A percentile compares a stretch with the other conserved stretches of the same genome.
These are phyloP conservation scores for Enteromius fasciolatus DNA, from an alignment of 2,797 vertebrate species.

Conservation along the genomic window DNA sequence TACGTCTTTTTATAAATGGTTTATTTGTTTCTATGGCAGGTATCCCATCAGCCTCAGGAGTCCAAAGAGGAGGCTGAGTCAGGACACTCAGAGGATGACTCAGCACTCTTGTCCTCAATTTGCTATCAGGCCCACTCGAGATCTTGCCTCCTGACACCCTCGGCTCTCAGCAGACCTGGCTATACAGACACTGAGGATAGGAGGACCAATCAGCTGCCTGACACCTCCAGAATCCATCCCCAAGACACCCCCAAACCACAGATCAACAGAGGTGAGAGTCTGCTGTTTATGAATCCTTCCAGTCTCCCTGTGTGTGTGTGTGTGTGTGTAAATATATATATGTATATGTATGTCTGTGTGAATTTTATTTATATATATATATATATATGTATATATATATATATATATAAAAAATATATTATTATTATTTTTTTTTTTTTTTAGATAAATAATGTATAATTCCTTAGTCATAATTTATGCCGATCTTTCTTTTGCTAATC, in stretches of 20 bases:
- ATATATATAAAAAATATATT: too few relatives aligned
- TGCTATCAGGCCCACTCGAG: conserved; percentile 67
- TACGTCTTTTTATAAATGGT: background rate
- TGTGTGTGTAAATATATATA: background rate
- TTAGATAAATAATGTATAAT: background rate
- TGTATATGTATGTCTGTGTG: background rate
- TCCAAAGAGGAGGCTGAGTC: conserved; percentile 54
- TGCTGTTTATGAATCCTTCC: background rate
- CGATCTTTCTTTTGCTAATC: conserved; percentile 17
- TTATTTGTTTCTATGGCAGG: conserved; percentile 37
- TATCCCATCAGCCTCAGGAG: conserved; percentile 57
- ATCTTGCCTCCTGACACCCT: conserved; percentile 43
- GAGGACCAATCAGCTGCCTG: conserved; percentile 42
- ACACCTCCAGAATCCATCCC: conserved; percentile 53
- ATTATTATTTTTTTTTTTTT: background rate
- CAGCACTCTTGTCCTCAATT: conserved; percentile 62
- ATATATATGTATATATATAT: too few relatives aligned
- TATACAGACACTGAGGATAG: conserved; percentile 56
- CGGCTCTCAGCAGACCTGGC: conserved; percentile 36
- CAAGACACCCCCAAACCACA: conserved; percentile 62
- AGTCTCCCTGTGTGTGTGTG: conserved; percentile 17
- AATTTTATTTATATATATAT: background rate
- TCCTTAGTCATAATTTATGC: conserved; percentile 1
- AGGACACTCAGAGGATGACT: conserved; percentile 46
- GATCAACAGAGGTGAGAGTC: conserved; percentile 69